A percentile compares a stretch with the other conserved stretches of the same genome.
Evolutionary conservation across 2,797 vertebrate genomes (phyloP).

Genomic region (Heterohyrax brucei): DNA sequence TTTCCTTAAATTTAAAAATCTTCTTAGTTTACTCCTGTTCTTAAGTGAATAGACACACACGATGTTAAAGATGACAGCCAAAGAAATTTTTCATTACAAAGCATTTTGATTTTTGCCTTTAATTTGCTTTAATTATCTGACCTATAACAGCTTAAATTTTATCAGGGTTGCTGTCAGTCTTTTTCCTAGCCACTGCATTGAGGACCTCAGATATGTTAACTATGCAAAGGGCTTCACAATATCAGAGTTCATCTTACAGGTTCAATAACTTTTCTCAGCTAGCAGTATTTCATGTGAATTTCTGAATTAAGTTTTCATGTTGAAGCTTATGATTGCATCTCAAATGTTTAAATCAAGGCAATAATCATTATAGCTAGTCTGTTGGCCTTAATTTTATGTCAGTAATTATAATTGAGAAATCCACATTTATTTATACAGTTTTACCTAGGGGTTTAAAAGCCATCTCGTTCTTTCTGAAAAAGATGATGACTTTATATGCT

Average conservation of each 20-base stretch:
- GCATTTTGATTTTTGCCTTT: constrained; percentile 57
- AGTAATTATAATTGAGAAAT: constrained; percentile 68
- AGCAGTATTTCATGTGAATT: constrained; percentile 48
- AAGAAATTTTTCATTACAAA: constrained; percentile 24
- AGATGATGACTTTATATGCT: constrained; percentile 63
- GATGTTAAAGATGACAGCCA: background rate
- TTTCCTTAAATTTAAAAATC: constrained; percentile 59
- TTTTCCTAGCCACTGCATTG: background rate
- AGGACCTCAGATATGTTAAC: background rate
- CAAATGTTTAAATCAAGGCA: constrained; percentile 70
- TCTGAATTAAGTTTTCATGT: constrained; percentile 55
- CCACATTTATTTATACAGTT: constrained; percentile 74
- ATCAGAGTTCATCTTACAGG: constrained; percentile 33
- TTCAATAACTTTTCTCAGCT: constrained; percentile 26
- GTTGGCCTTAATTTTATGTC: constrained; percentile 63
- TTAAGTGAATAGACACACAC: constrained; percentile 14
- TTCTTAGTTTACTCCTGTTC: background rate
- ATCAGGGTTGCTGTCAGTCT: background rate
- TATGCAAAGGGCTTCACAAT: background rate
- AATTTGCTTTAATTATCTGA: constrained; percentile 55
- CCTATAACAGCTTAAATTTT: constrained; percentile 1
- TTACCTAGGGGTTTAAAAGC: constrained; percentile 73
- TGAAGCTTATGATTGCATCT: constrained; percentile 58
- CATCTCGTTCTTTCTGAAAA: constrained; percentile 69
- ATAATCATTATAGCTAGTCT: constrained; percentile 64